Percentiles rank a stretch among this genome's conserved stretches.
Conservation (phyloP, 1,140 invertebrate genomes). For the Araneus ventricosus region DNA sequence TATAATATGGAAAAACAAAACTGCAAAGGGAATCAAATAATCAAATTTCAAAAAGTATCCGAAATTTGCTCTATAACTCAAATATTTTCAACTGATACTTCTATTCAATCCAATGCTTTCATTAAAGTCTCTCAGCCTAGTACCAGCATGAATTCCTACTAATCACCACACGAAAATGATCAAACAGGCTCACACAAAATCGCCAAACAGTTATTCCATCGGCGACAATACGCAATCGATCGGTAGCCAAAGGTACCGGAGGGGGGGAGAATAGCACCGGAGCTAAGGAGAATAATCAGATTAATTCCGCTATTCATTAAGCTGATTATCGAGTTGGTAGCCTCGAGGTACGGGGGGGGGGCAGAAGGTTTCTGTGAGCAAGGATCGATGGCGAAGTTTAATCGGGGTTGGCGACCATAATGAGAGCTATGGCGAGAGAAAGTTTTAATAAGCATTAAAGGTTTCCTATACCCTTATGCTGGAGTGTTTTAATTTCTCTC, state of each 20-base stretch:
- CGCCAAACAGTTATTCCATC: background rate
- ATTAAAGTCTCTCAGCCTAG: too few relatives aligned
- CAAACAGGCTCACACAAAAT: background rate
- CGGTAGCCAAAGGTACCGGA: background rate
- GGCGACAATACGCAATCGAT: background rate
- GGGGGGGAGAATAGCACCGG: background rate
- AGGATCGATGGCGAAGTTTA: background rate
- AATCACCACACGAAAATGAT: background rate
- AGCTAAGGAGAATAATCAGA: slow-evolving; percentile 12
- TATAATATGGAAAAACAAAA: too few relatives aligned
- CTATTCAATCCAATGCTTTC: too few relatives aligned
- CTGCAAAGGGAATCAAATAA: too few relatives aligned
- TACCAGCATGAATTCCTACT: background rate
- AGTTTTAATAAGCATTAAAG: slow-evolving; percentile 36
- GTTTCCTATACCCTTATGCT: slow-evolving; percentile 27
- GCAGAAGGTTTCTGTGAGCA: background rate
- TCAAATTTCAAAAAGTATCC: too few relatives aligned
- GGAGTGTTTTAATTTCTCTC: background rate
- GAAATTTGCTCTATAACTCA: too few relatives aligned
- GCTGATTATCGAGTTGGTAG: slow-evolving; percentile 11
- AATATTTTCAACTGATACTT: too few relatives aligned
- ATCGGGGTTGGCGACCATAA: background rate
- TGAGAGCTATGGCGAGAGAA: background rate
- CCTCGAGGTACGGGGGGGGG: background rate
- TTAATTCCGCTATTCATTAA: slow-evolving; percentile 28